Conservation (phyloP, 2,113 vertebrate genomes). For the Salvelinus namaycush region DNA sequence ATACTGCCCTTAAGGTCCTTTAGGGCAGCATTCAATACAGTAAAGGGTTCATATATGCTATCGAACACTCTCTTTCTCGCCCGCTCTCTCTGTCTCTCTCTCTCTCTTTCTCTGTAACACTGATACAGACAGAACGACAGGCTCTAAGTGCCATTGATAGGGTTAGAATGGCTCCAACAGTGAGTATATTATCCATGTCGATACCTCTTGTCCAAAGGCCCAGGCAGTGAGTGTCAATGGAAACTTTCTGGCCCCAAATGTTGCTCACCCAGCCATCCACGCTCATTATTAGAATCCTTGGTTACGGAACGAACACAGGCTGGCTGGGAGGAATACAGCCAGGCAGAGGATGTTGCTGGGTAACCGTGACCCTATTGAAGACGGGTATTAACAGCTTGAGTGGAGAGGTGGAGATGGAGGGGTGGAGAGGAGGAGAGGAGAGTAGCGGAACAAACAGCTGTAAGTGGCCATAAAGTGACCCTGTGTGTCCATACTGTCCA, state of each 20-base stretch:
- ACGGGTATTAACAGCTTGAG: constrained; percentile 12
- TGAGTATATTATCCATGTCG: constrained; percentile 19
- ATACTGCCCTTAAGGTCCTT: constrained; percentile 3
- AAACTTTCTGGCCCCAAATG: constrained; percentile 50
- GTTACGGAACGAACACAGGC: background rate
- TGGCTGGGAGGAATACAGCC: background rate
- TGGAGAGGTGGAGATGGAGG: background rate
- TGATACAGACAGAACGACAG: background rate
- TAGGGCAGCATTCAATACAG: background rate
- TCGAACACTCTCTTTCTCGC: background rate
- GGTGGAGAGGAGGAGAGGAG: background rate
- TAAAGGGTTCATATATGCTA: constrained; percentile 20
- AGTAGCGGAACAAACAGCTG: constrained; percentile 33
- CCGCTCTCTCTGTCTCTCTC: background rate
- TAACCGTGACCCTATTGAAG: constrained; percentile 34
- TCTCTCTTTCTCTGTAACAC: background rate
- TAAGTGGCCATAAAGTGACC: constrained; percentile 24
- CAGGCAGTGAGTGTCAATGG: constrained; percentile 23
- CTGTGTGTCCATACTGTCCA: constrained; percentile 7
- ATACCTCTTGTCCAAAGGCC: constrained; percentile 31
- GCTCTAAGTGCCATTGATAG: constrained; percentile 16
- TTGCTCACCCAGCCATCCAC: constrained; percentile 43
- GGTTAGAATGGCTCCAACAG: constrained; percentile 21
- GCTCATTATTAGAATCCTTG: constrained; percentile 42
- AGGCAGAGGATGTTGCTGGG: constrained; percentile 52